A percentile compares a stretch with the other conserved stretches of the same genome.
phyloP scores from a whole-genome alignment of 1,140 invertebrate species.

The Zaprionus africanus region DNA sequence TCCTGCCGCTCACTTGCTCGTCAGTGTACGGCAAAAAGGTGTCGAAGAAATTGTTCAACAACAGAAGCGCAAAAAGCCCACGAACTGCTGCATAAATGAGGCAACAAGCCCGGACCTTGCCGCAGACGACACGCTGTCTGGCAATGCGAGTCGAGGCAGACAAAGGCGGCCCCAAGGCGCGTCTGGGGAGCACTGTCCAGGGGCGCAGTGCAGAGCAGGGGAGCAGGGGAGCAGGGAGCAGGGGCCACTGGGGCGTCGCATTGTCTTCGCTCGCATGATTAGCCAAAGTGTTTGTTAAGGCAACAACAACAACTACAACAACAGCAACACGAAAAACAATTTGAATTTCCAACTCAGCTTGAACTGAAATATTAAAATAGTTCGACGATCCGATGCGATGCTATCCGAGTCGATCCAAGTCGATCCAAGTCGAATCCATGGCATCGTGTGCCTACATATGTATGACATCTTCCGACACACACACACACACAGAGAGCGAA shows the following conservation, averaged over 20 bases:
- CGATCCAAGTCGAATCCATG: slow-evolving; percentile 4
- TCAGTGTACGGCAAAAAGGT: slow-evolving; percentile 71
- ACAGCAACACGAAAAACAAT: slow-evolving; percentile 40
- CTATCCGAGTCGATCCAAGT: too few relatives aligned
- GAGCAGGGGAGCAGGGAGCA: slow-evolving; percentile 12
- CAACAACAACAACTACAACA: slow-evolving; percentile 46
- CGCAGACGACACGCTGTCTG: slow-evolving; percentile 73
- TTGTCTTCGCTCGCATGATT: slow-evolving; percentile 75
- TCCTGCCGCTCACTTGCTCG: slow-evolving; percentile 10
- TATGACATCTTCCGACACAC: slow-evolving; percentile 32
- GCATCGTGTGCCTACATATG: slow-evolving; percentile 51
- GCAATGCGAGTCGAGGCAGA: slow-evolving; percentile 63
- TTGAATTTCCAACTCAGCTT: slow-evolving; percentile 63
- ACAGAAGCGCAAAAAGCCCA: slow-evolving; percentile 47
- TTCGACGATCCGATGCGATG: slow-evolving; percentile 25
- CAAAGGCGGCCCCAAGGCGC: slow-evolving; percentile 32
- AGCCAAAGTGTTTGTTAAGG: slow-evolving; percentile 74
- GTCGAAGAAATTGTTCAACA: slow-evolving; percentile 81
- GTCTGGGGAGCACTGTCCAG: slow-evolving; percentile 40
- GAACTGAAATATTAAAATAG: slow-evolving; percentile 76
- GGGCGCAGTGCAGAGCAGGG: slow-evolving; percentile 39
- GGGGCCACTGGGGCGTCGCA: slow-evolving; percentile 59
- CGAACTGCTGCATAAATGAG: slow-evolving; percentile 75
- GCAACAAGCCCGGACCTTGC: slow-evolving; percentile 34
- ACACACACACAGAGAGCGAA: neutral